Evolutionary conservation across 2,797 vertebrate genomes (phyloP), one percentile per base, ranked within the genome.

Genomic region (Lithobates sylvaticus): DNA sequence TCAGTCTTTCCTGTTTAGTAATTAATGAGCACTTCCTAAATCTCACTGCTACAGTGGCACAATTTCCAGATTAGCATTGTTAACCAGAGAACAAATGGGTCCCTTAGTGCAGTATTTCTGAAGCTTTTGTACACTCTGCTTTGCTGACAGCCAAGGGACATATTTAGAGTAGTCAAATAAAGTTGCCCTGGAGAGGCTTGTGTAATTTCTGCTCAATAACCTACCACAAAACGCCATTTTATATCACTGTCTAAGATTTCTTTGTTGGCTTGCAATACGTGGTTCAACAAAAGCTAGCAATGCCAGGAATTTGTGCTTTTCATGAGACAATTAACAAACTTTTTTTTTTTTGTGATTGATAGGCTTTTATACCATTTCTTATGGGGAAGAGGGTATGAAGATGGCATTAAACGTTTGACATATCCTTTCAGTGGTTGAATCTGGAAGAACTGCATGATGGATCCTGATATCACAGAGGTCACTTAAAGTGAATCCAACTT

Each of bases 1-100:
- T 58, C 76, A 23, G 34, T 13, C 73, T 68, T 65, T 21, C 0
- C 71, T 77, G 34, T 42, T 86, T 29, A 86, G 65, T 77, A 82
- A 82, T 86, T 86, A 77, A 82, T 86, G 85, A 82, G 26, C 42
- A 44, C n/a, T 47, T 82, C 34, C 67, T 64, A 76, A 77, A 77
- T 86, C 79, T 82, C 73, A 71, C 23, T 82, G 79, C 79, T 86
- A 65, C 78, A 64, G 65, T 65, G 70, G 34, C 79, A 82, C 85
- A 64, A 77, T 82, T 76, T 76, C 29, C 47, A 82, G 78, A 86
- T 82, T 72, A 82, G 73, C 50, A 77, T 82, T 65, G 85, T 86
- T 86, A 82, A 71, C 78, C 21, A 61, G 67, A 77, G 72, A 76
- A 86, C 78, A 61, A 80, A 81, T 76, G 78, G 58, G 65, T 86